Conservation (phyloP, 2,888 invertebrate species). For the Xanthorhoe designata region DNA sequence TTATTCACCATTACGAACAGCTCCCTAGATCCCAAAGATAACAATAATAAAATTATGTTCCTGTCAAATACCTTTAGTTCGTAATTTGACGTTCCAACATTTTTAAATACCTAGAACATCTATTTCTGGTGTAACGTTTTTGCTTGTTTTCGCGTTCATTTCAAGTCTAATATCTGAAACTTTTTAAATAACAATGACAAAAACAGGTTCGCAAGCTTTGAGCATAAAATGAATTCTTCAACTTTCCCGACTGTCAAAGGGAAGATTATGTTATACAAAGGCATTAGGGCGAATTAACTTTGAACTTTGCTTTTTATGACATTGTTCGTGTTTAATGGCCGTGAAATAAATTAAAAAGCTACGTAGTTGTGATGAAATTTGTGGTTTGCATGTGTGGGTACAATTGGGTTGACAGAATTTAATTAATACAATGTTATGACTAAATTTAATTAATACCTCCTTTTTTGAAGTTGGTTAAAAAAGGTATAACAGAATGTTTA, state of each 20-base stretch:
- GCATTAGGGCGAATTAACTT: constrained; percentile 3
- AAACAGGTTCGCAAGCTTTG: not conserved
- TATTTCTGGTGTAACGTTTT: not conserved
- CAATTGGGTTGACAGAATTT: not conserved
- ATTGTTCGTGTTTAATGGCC: constrained; percentile 17
- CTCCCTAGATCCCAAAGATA: too few species aligned
- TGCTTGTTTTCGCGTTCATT: not conserved
- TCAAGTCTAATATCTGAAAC: not conserved
- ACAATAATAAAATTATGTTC: too few species aligned
- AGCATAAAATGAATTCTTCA: not conserved
- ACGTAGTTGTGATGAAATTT: not conserved
- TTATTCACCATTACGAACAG: too few species aligned
- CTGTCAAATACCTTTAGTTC: too few species aligned
- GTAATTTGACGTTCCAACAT: not conserved
- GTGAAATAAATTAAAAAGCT: constrained; percentile 15
- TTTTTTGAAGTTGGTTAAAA: too few species aligned
- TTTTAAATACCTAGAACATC: not conserved
- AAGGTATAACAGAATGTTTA: too few species aligned
- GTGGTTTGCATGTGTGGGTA: not conserved
- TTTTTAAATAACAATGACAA: constrained; percentile 1
- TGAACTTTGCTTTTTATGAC: constrained; percentile 9
- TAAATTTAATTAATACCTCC: too few species aligned
- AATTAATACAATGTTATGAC: too few species aligned
- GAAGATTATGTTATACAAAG: constrained; percentile 5
- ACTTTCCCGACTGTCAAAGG: constrained; percentile 7